Base-by-base conservation (phyloP, 1,140 invertebrate genomes). In the Limonius californicus region DNA sequence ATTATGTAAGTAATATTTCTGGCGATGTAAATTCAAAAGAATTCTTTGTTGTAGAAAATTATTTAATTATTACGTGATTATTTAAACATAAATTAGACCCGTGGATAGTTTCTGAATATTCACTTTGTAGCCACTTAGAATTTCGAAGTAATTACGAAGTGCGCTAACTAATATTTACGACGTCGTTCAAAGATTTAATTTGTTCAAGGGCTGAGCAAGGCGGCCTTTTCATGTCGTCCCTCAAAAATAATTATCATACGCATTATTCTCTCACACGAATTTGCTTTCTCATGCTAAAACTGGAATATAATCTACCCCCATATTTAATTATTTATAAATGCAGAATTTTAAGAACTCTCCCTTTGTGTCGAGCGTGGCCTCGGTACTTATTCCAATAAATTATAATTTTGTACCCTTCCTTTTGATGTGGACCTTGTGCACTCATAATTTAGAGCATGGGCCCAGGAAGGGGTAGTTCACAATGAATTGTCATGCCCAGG, bases 261-360 rank as follows among this genome's bases (percentile, higher is more conserved):
- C 45, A 50, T 50, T 50, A 50, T 50, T 50, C 45, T 50, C 45
- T 50, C 45, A 50, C 16, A 50, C 45, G 45, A 50, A 50, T 50
- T 50, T 50, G 45, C 45, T 50, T 21, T 50, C 45, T 21, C 45
- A 50, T 50, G 16, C 16, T 50, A 50, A 50, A 50, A 50, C 45
- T 50, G 45, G 45, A 50, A 50, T 50, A 50, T 50, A 50, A 50
- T 50, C 45, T 50, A 50, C 45, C 45, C 45, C 45, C 19, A 50
- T 50, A 50, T 50, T 50, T 50, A 50, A 50, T 50, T 50, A 50
- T 50, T 50, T 50, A 50, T 50, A 50, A 50, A 50, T 50, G 45
- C 45, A 50, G 45, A 50, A 50, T 50, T 50, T 50, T 50, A 50
- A 50, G 45, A 50, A 50, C 45, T 50, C 45, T 50, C 45, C 45